Evolutionary conservation across 2,888 invertebrate species (phyloP).

Genomic region (Heliconius hortense): DNA sequence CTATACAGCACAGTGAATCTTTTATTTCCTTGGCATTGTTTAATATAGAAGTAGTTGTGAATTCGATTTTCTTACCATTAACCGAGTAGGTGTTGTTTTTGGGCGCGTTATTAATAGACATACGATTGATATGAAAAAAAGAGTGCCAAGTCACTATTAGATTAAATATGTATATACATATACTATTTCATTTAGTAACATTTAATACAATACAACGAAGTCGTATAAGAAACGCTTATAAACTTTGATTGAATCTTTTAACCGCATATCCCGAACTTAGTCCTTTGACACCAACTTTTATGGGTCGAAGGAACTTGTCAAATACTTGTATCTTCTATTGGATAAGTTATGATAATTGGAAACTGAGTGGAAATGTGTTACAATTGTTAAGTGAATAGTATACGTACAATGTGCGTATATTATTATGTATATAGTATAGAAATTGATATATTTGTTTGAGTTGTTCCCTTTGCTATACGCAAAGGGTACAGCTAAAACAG

Average conservation of each 20-base stretch:
- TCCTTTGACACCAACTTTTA: constrained; percentile 11
- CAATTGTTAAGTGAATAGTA: background rate
- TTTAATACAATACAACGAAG: no score
- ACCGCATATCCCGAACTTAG: constrained; percentile 1
- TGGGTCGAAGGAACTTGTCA: constrained; percentile 16
- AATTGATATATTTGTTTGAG: no score
- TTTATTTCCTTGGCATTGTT: background rate
- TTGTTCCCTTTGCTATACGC: no score
- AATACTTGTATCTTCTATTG: constrained; percentile 17
- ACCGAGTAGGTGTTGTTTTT: background rate
- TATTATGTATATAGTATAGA: background rate
- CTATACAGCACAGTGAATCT: background rate
- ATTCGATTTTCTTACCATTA: background rate
- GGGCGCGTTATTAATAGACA: no score
- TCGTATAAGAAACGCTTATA: no score
- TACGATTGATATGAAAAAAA: background rate
- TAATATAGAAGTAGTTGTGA: background rate
- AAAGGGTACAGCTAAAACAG: no score
- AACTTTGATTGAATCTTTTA: constrained; percentile 14
- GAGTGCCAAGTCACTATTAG: background rate
- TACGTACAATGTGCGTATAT: background rate
- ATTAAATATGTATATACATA: no score
- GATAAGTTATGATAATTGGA: constrained; percentile 16
- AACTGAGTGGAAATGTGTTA: background rate
- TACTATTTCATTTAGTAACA: no score